These are phyloP conservation scores for Polypterus bichir DNA, from an alignment of 2,113 vertebrate species.

Conservation along the genomic window DNA sequence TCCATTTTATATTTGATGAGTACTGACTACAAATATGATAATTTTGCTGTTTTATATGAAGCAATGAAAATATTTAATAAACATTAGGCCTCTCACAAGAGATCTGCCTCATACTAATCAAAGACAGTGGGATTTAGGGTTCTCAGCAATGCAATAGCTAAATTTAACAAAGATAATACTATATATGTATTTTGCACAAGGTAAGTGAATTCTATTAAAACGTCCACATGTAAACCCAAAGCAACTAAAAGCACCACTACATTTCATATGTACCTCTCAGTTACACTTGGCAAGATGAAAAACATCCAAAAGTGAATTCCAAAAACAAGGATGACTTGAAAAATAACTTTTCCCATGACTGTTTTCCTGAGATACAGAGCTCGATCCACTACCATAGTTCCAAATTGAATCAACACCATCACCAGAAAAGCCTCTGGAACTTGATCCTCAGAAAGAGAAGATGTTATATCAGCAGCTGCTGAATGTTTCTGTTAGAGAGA, in stretches of 20 bases:
- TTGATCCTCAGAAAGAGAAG: conserved; percentile 90
- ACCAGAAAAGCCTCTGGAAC: conserved; percentile 88
- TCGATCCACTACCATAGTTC: conserved; percentile 93
- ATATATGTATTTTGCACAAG: background rate
- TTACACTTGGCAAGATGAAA: conserved; percentile 85
- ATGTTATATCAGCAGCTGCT: conserved; percentile 85
- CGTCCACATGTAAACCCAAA: background rate
- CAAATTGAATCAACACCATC: conserved; percentile 97
- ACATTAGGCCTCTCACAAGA: no score
- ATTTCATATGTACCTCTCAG: conserved; percentile 64
- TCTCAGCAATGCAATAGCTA: no score
- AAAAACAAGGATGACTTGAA: conserved; percentile 91
- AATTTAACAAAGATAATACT: no score
- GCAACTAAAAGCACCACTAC: background rate
- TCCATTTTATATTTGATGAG: no score
- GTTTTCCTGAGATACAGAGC: conserved; percentile 93
- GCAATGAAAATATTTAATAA: no score
- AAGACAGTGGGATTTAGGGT: no score
- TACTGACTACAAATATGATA: no score
- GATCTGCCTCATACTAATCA: no score
- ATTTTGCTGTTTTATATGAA: no score
- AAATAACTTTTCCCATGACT: conserved; percentile 88
- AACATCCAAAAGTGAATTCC: conserved; percentile 99
- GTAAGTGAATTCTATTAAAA: background rate
- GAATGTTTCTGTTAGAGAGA: conserved; percentile 76